Conservation (phyloP, 2,113 vertebrate species). For the Microcebus tavaratra region DNA sequence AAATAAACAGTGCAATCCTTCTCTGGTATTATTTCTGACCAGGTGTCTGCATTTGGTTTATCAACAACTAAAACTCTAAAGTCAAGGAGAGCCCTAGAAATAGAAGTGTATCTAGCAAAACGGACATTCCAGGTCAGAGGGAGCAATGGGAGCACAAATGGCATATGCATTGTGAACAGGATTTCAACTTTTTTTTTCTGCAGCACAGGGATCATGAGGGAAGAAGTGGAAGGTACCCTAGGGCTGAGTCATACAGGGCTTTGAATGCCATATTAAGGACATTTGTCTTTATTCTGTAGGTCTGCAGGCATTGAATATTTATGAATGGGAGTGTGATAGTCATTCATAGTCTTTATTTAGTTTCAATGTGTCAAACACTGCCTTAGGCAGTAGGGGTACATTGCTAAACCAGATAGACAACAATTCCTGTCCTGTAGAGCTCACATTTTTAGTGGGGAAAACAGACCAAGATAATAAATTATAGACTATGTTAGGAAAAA, state of each 20-base stretch:
- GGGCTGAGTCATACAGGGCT: background rate
- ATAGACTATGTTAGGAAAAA: background rate
- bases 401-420: background rate
- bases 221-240: background rate
- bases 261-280: background rate
- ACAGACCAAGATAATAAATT: background rate
- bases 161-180: background rate
- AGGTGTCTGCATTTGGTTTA: background rate
- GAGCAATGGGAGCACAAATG: background rate
- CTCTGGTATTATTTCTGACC: conserved; percentile 29
- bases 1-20: background rate
- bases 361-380: background rate
- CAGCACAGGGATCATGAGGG: background rate
- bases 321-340: background rate
- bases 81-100: background rate
- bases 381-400: background rate
- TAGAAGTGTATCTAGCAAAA: background rate
- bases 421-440: background rate
- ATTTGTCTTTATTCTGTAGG: background rate
- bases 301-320: background rate
- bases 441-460: background rate
- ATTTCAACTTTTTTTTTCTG: conserved; percentile 15
- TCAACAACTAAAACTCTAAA: conserved; percentile 29
- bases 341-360: background rate
- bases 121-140: background rate